Evolutionary conservation across 1,140 invertebrate genomes (phyloP).

Genomic region (Aphaenogaster ashmeadi): DNA sequence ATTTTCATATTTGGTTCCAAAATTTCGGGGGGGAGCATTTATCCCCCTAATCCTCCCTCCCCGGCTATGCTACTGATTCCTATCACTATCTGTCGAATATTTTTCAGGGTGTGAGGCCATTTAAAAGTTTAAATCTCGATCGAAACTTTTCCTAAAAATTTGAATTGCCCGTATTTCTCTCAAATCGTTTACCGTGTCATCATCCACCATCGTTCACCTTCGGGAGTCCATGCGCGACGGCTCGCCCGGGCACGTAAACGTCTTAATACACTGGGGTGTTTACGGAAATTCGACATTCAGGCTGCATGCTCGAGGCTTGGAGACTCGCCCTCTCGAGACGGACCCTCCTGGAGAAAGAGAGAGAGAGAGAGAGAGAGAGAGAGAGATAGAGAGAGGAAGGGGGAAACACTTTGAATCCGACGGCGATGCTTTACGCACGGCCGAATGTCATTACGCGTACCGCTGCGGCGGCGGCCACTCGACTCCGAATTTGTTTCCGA

Average conservation of each 20-base stretch:
- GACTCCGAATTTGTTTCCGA: slow-evolving; percentile 76
- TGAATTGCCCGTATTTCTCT: not conserved
- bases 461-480: slow-evolving; percentile 40
- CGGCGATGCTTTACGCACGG: slow-evolving; percentile 74
- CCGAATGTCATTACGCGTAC: slow-evolving; percentile 75
- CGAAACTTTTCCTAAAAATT: not conserved
- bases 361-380: not conserved
- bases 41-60: too few relatives aligned
- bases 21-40: too few relatives aligned
- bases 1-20: too few relatives aligned
- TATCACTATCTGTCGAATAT: not conserved
- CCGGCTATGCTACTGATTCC: too few relatives aligned
- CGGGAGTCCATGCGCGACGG: not conserved
- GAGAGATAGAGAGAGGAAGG: not conserved
- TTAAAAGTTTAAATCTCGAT: not conserved
- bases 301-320: slow-evolving; percentile 47
- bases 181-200: not conserved
- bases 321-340: slow-evolving; percentile 71
- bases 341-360: slow-evolving; percentile 49
- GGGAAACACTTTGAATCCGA: slow-evolving; percentile 74
- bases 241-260: slow-evolving; percentile 66
- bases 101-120: not conserved
- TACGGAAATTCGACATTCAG: slow-evolving; percentile 77
- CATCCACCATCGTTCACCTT: not conserved
- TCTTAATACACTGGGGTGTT: slow-evolving; percentile 79